Conservation (phyloP, 2,888 invertebrate genomes). For the Malachius bipustulatus region DNA sequence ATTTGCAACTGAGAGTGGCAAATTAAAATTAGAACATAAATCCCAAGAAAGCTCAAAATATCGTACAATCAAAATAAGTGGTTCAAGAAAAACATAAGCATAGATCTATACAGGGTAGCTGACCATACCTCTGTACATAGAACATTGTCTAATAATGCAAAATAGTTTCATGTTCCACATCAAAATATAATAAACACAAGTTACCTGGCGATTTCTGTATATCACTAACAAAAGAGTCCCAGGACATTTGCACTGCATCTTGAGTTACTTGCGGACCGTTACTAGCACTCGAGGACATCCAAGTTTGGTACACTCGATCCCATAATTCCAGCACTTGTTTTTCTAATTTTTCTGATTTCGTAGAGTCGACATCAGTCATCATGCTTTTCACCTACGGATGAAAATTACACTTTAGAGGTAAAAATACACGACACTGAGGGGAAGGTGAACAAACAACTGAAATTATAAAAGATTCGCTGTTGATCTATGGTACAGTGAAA, state of each 20-base stretch:
- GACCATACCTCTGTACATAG: too few relatives aligned
- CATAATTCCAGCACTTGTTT: slow-evolving; percentile 82
- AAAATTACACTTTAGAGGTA: neutral
- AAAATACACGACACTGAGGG: too few relatives aligned
- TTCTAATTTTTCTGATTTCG: slow-evolving; percentile 72
- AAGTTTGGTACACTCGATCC: slow-evolving; percentile 88
- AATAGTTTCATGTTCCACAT: too few relatives aligned
- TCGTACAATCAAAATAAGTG: too few relatives aligned
- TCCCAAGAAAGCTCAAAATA: too few relatives aligned
- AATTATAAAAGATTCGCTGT: too few relatives aligned
- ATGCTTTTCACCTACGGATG: slow-evolving; percentile 55
- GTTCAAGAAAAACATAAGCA: slow-evolving; percentile 4
- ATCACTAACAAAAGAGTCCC: slow-evolving; percentile 58
- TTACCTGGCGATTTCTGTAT: slow-evolving; percentile 65
- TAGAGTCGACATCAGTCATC: slow-evolving; percentile 66
- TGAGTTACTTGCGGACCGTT: slow-evolving; percentile 64
- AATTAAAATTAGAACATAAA: too few relatives aligned
- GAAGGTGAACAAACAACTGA: too few relatives aligned
- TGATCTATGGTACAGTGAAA: too few relatives aligned
- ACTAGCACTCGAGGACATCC: slow-evolving; percentile 60
- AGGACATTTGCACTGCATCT: slow-evolving; percentile 58
- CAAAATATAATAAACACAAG: slow-evolving; percentile 11
- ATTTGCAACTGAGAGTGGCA: too few relatives aligned
- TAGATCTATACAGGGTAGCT: neutral
- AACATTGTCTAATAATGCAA: too few relatives aligned